Conservation (phyloP, 2,113 vertebrate genomes). For the Petrocephalus microphthalmus region DNA sequence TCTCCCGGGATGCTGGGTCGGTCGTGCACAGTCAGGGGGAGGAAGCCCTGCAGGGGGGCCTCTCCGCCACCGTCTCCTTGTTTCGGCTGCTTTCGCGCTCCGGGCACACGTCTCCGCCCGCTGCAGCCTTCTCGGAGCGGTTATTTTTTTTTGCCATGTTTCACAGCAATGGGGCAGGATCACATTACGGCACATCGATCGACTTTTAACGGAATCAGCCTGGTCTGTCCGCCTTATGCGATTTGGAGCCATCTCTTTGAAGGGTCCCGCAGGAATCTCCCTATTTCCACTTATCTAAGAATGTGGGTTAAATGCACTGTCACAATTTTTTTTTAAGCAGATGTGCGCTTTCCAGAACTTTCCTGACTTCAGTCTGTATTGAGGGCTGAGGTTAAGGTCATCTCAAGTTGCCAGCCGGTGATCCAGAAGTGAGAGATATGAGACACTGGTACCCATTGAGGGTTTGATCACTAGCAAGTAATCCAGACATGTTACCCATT, state of each 20-base stretch:
- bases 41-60: not conserved
- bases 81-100: not conserved
- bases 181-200: not conserved
- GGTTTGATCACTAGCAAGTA: not conserved
- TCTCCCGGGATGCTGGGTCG: not conserved
- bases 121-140: not conserved
- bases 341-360: not conserved
- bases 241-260: not conserved
- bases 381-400: not conserved
- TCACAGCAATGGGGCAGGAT: not conserved
- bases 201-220: not conserved
- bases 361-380: not conserved
- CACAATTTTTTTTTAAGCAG: not conserved
- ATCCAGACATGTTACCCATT: not conserved
- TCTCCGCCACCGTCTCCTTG: no score
- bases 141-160: not conserved
- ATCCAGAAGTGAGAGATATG: not conserved
- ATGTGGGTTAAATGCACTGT: not conserved
- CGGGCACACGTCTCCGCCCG: not conserved
- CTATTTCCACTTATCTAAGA: not conserved
- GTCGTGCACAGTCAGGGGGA: not conserved
- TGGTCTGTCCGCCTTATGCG: not conserved
- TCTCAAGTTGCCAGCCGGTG: not conserved
- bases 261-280: not conserved
- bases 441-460: not conserved